Evolutionary conservation across 2,797 vertebrate genomes (phyloP), one percentile per base, ranked within the genome.

Genomic region (Anguilla obscura): DNA sequence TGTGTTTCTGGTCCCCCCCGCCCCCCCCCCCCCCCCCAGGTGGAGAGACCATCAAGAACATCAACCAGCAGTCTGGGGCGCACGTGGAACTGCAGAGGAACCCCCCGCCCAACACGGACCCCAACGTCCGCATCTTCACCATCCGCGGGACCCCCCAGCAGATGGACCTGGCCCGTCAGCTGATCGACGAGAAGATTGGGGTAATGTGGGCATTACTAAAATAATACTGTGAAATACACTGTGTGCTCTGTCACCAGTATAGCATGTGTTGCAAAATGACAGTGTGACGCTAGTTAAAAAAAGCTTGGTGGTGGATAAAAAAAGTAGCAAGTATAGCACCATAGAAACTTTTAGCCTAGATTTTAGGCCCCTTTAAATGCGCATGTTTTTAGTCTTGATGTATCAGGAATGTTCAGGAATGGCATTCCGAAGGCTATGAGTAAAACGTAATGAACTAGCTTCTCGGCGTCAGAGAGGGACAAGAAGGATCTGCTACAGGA

Each of bases 151-250:
- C 97, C 86, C 97, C 97, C 27, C 98, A 99, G 93, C 98, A 99
- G 95, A 97, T 99, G 83, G 98, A 99, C 87, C 97, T 98, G 86
- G 98, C 99, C 66, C 95, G 98, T 63, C 98, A 99, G 93, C 97
- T 99, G 96, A 99, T 99, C 92, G 98, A 99, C 90, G 98, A 99
- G 96, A 99, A 98, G 96, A 98, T 99, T 91, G 98, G 98, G 93
- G 99, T 99, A 95, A 88, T 95, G 9, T 27, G 63, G 63, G 24
- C n/a, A 9, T 27, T 7, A 4, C 63, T 66, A 0, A n/a, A n/a
- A 66, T 27, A 4, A 27, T 1, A n/a, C n/a, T n/a, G n/a, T n/a
- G 63, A 66, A 66, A 66, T 66, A 27, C n/a, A 27, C 63, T n/a
- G 5, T 66, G 0, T 66, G 7, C 21, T 66, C 0, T 66, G 7